Evolutionary conservation across 2,797 vertebrate genomes (phyloP).

Genomic region (Rhinoraja longicauda): DNA sequence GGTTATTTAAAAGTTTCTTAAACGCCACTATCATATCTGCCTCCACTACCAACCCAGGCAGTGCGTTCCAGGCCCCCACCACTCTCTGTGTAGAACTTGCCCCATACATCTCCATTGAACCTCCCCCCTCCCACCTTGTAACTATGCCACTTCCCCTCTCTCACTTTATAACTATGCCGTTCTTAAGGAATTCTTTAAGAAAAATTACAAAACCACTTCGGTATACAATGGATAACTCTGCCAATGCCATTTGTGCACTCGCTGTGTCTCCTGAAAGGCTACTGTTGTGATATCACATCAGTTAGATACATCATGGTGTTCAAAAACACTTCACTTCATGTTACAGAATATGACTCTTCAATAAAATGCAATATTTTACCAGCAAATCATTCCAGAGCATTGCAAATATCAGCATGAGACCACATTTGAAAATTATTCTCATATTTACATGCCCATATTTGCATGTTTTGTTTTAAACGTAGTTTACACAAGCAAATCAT

Average conservation of each 20-base stretch:
- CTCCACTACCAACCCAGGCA: too few species aligned
- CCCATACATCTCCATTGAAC: too few species aligned
- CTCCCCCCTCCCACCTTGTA: too few species aligned
- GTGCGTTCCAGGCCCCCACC: too few species aligned
- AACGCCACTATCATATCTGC: too few species aligned
- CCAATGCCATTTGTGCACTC: neutral
- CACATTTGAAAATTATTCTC: neutral
- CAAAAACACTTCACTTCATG: slow-evolving; percentile 23
- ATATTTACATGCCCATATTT: neutral
- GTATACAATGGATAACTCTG: neutral
- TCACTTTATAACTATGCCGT: too few species aligned
- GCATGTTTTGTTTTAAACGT: neutral
- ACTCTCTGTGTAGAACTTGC: too few species aligned
- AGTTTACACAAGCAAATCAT: neutral
- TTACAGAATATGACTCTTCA: neutral
- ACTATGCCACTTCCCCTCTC: too few species aligned
- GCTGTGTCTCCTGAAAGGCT: slow-evolving; percentile 14
- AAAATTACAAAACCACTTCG: neutral
- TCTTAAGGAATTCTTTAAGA: too few species aligned
- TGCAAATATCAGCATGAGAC: neutral
- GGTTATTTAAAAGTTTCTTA: too few species aligned
- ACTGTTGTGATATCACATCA: slow-evolving; percentile 24
- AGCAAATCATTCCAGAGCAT: neutral
- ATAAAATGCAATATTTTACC: slow-evolving; percentile 29
- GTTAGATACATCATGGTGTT: slow-evolving; percentile 16